Evolutionary conservation across 2,888 invertebrate species (phyloP), one percentile per base, ranked within the genome.

Genomic region (Clunio marinus): DNA sequence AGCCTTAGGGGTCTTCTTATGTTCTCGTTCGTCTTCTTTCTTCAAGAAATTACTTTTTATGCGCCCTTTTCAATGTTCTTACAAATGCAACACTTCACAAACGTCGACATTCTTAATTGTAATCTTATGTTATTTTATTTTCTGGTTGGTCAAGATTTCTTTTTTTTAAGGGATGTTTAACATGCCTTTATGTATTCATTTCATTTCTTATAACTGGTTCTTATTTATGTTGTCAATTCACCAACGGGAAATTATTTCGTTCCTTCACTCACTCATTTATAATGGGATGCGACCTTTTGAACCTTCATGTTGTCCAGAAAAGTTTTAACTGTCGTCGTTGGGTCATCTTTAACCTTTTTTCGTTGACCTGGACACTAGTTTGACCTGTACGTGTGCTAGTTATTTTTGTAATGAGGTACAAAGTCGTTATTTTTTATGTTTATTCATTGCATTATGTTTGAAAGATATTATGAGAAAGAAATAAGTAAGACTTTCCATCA

Each of bases 1-100:
- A 66, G 55, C 66, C 66, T 66, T 46, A 66, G 55, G 66, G 66
- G 51, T 55, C 51, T 66, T 32, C 46, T 46, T 27, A n/a, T n/a
- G 24, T 63, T 22, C 58, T 58, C 25, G 24, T 25, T 57, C 25
- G 24, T 46, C 63, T 46, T 46, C 25, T 63, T 41, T 45, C 22
- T 45, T 25, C 17, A 25, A 46, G 27, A 46, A 65, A 65, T 65
- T 46, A 65, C 63, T 41, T 65, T 65, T 28, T 58, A 35, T 62
- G 46, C 41, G 27, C 46, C 51, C 51, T n/a, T 51, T n/a, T n/a
- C n/a, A n/a, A n/a, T n/a, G n/a, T n/a, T 51, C 41, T 41, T 41
- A n/a, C 41, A 41, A 41, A 57, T 57, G 57, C 57, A 57, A 25
- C 57, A 57, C 27, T 57, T 57, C 27, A 57, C 25, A 57, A 57